Base-by-base conservation (phyloP, 2,113 vertebrate genomes). In the Salvelinus alpinus region DNA sequence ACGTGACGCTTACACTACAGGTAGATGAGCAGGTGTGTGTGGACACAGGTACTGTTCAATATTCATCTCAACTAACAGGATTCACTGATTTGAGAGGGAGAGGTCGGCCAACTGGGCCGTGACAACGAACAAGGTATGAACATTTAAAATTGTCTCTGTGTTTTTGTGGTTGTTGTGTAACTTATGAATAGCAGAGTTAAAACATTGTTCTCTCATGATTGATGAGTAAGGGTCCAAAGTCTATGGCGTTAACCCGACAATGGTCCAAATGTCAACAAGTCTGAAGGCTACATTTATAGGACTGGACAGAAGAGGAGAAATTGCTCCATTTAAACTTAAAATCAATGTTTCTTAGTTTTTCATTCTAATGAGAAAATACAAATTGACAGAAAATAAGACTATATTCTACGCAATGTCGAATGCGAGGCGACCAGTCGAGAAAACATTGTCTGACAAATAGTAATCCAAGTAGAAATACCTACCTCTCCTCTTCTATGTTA, bases 391-490 rank as follows among this genome's bases (percentile, higher is more conserved):
- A 66, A 66, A 66, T 14, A 11, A 29, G 2, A 29, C 24, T 24
- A 65, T 65, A 65, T 25, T 65, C 4, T 8, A n/a, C 1, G 18
- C n/a, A 62, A 62, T 11, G 59, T 62, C 4, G 2, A 0, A 24
- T 24, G 66, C 12, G 11, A 38, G 64, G 22, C 70, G 12, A 12
- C 18, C 2, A 54, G 6, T 75, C 88, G 66, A 80, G 90, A 89
- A 88, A 88, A 90, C 91, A 88, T 85, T 24, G 85, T 85, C 80
- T 71, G 68, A 85, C 87, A 34, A n/a, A 18, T 2, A 3, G 5
- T 54, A 34, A 34, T 34, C 5, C 34, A 34, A 7, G 34, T 7
- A 34, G 31, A 34, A 34, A 14, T 54, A 54, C 16, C 3, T 18
- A 18, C 12, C 51, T 5, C 51, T 54, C 51, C 51, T 54, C 51